Percentiles rank a stretch among this genome's conserved stretches.
These are phyloP conservation scores for Drosophila orosa DNA, from an alignment of 1,140 invertebrate genomes.

Conservation along the genomic window DNA sequence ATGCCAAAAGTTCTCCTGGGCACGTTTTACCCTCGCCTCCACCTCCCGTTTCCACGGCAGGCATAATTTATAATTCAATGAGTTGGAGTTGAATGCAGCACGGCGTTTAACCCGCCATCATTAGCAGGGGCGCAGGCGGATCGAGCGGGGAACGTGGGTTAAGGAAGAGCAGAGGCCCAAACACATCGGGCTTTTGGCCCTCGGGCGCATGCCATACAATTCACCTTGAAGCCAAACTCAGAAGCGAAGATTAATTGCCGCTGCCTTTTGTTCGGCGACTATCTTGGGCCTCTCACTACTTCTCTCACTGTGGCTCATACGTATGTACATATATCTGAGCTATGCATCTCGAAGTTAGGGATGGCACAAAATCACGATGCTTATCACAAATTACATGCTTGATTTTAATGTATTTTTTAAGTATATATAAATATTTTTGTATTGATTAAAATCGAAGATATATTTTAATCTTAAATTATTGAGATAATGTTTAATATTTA, in stretches of 20 bases:
- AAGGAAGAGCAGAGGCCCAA: conserved; percentile 20
- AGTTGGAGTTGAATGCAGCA: conserved; percentile 78
- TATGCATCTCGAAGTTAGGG: conserved; percentile 34
- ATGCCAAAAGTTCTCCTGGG: conserved; percentile 70
- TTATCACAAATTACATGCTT: neutral
- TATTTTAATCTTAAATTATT: neutral
- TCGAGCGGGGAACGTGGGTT: conserved; percentile 17
- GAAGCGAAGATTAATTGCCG: conserved; percentile 83
- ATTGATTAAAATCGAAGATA: neutral
- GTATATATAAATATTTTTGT: neutral
- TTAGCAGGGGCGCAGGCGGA: conserved; percentile 22
- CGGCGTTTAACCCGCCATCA: conserved; percentile 58
- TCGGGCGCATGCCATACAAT: conserved; percentile 78
- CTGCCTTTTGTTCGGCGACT: conserved; percentile 73
- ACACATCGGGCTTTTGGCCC: conserved; percentile 46
- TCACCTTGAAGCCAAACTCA: conserved; percentile 80
- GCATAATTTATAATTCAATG: conserved; percentile 82
- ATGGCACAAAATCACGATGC: neutral
- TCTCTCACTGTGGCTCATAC: conserved; percentile 9
- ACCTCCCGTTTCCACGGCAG: conserved; percentile 12
- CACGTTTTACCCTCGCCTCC: conserved; percentile 46
- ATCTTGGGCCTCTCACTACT: conserved; percentile 33
- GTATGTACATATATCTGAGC: conserved; percentile 54
- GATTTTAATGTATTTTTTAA: neutral
- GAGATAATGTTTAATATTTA: neutral